Evolutionary conservation across 1,140 invertebrate species (phyloP).

Genomic region (Acromyrmex charruanus): DNA sequence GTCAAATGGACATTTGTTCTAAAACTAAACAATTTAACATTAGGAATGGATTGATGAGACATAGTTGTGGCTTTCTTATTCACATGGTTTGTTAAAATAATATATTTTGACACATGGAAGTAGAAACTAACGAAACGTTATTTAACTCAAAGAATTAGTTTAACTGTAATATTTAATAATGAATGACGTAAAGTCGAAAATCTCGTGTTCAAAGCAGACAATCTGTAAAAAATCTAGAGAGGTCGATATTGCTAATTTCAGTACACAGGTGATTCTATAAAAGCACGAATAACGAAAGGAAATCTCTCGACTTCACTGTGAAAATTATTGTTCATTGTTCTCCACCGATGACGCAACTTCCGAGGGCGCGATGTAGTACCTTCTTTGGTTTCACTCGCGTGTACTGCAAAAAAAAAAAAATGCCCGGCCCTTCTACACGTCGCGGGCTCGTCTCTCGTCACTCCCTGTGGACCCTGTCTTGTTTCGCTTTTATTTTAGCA

Average conservation of each 20-base stretch:
- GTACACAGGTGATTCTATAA: neutral
- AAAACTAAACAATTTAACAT: too few species aligned
- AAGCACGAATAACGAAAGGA: neutral
- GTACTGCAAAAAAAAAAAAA: conserved; percentile 72
- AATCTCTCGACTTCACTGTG: neutral
- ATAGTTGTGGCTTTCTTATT: too few species aligned
- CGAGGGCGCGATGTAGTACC: conserved; percentile 64
- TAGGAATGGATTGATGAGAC: too few species aligned
- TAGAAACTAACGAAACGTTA: too few species aligned
- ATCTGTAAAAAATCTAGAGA: neutral
- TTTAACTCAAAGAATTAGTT: too few species aligned
- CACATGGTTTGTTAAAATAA: too few species aligned
- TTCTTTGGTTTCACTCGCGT: conserved; percentile 75
- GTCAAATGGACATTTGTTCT: too few species aligned
- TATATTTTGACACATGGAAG: too few species aligned
- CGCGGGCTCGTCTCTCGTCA: conserved; percentile 64
- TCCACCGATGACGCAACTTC: neutral
- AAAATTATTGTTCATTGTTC: neutral
- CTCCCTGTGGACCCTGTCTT: conserved; percentile 75
- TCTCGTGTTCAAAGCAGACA: neutral
- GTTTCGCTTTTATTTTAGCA: conserved; percentile 85
- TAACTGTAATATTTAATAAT: too few species aligned
- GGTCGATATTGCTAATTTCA: neutral
- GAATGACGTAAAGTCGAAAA: neutral
- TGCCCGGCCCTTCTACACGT: conserved; percentile 70